phyloP scores from a whole-genome alignment of 2,797 vertebrate species.

The Fistularia tabacaria region DNA sequence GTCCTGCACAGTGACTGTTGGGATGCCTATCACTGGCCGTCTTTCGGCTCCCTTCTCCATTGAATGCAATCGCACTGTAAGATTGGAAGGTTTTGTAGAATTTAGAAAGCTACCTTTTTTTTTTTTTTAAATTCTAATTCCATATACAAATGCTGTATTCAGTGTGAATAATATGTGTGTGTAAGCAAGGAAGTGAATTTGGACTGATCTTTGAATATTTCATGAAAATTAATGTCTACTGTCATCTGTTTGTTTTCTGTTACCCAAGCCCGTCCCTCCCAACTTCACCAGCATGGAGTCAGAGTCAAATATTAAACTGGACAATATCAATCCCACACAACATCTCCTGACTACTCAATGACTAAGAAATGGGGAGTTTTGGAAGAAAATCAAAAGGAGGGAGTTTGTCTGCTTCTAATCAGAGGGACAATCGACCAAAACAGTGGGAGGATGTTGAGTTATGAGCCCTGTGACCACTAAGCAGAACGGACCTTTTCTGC shows the following conservation, averaged over 20 bases:
- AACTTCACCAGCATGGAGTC: conserved; percentile 45
- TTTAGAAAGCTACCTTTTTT: conserved; percentile 3
- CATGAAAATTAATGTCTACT: conserved; percentile 35
- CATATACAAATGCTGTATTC: not conserved
- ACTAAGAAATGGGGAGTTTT: conserved; percentile 65
- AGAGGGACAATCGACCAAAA: conserved; percentile 62
- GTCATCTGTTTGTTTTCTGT: conserved; percentile 43
- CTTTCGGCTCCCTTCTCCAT: conserved; percentile 2
- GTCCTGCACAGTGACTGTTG: conserved; percentile 4
- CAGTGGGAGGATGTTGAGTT: conserved; percentile 72
- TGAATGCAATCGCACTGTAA: not conserved
- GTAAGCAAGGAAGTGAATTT: conserved; percentile 10
- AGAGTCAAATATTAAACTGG: conserved; percentile 76
- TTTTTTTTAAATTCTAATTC: no score
- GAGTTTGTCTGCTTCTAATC: conserved; percentile 56
- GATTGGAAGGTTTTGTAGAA: conserved; percentile 1
- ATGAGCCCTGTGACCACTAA: conserved; percentile 70
- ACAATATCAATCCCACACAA: conserved; percentile 71
- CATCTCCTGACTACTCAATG: conserved; percentile 49
- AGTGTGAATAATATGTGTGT: conserved; percentile 11
- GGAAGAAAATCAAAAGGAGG: conserved; percentile 52
- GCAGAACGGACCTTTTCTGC: conserved; percentile 66
- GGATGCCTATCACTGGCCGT: not conserved
- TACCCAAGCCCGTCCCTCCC: conserved; percentile 24
- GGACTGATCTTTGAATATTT: conserved; percentile 14